Evolutionary conservation across 2,888 invertebrate genomes (phyloP).

Genomic region (Synanthedon formicaeformis): DNA sequence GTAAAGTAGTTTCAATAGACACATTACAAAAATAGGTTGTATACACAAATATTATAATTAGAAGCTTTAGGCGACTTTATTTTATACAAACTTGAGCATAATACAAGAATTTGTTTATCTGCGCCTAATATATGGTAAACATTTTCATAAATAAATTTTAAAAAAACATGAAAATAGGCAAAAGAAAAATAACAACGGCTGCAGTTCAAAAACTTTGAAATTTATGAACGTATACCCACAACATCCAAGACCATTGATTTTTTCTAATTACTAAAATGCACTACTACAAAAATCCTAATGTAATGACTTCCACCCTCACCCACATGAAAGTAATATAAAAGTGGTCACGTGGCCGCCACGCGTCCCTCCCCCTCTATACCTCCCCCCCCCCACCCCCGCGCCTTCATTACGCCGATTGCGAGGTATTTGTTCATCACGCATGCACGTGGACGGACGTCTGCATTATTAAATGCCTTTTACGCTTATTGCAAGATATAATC

Average conservation of each 20-base stretch:
- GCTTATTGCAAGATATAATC: conserved; percentile 60
- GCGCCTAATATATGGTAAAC: too few relatives aligned
- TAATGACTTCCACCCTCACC: conserved; percentile 33
- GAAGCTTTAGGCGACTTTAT: too few relatives aligned
- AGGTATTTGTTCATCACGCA: conserved; percentile 56
- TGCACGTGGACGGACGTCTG: conserved; percentile 61
- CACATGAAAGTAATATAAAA: conserved; percentile 41
- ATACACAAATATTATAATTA: too few relatives aligned
- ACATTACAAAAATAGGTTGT: too few relatives aligned
- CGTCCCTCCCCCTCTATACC: conserved; percentile 21
- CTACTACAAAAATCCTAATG: conserved; percentile 27
- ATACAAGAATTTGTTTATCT: too few relatives aligned
- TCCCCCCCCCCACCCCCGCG: conserved; percentile 22
- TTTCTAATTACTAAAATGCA: not conserved
- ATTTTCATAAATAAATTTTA: too few relatives aligned
- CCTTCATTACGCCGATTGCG: conserved; percentile 62
- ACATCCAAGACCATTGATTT: not conserved
- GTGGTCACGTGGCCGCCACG: conserved; percentile 62
- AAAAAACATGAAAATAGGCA: too few relatives aligned
- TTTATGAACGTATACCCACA: too few relatives aligned
- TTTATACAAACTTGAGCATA: too few relatives aligned
- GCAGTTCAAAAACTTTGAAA: too few relatives aligned
- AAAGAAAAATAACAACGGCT: too few relatives aligned
- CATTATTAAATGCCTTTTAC: conserved; percentile 71
- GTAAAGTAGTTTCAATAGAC: too few relatives aligned